phyloP scores from a whole-genome alignment of 2,888 invertebrate genomes.

The Lamellibrachia columna region DNA sequence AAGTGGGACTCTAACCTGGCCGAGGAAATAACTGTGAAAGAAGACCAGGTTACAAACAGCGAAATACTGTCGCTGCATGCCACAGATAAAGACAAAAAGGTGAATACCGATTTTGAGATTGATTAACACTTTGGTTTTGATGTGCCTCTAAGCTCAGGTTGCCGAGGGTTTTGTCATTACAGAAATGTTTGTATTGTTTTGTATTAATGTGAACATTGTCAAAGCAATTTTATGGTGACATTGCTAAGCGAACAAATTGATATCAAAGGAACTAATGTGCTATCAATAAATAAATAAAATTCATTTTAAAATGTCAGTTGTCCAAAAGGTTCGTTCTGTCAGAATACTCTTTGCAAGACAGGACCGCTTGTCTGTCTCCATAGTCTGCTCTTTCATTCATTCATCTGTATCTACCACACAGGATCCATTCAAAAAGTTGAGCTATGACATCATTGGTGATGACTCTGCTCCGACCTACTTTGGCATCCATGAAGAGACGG shows the following conservation, averaged over 20 bases:
- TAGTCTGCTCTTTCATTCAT: not conserved
- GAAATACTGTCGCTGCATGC: constrained; percentile 31
- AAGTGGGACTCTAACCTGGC: constrained; percentile 32
- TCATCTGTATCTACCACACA: constrained; percentile 36
- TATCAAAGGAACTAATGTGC: too few relatives aligned
- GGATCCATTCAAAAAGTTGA: constrained; percentile 36
- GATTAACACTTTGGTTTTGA: too few relatives aligned
- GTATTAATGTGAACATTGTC: too few relatives aligned
- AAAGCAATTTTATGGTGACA: too few relatives aligned
- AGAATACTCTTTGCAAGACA: too few relatives aligned
- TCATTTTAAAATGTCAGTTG: not conserved
- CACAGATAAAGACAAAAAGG: constrained; percentile 33
- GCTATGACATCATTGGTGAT: constrained; percentile 48
- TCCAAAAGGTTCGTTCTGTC: not conserved
- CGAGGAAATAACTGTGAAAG: constrained; percentile 31
- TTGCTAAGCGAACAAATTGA: too few relatives aligned
- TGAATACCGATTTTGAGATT: not conserved
- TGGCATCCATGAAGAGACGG: constrained; percentile 40
- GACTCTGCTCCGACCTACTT: constrained; percentile 54
- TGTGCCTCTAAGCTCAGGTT: too few relatives aligned
- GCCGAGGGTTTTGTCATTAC: too few relatives aligned
- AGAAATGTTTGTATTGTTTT: too few relatives aligned
- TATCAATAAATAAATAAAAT: too few relatives aligned
- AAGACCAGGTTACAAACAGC: constrained; percentile 31
- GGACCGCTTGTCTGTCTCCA: too few relatives aligned